Evolutionary conservation across 1,140 invertebrate species (phyloP).

Genomic region (Pararge aegeria): DNA sequence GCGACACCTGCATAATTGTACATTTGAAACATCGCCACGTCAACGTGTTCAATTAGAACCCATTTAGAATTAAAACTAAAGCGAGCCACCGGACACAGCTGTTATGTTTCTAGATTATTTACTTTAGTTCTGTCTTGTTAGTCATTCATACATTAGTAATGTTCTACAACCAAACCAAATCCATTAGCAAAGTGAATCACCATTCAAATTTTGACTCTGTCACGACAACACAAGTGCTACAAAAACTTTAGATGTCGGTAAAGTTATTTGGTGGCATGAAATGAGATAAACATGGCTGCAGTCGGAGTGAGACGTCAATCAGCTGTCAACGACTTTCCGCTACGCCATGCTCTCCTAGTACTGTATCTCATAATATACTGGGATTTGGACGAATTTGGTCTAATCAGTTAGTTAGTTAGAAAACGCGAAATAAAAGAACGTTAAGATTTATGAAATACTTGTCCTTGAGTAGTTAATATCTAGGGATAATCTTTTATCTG

Average conservation of each 20-base stretch:
- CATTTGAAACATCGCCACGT: conserved; percentile 39
- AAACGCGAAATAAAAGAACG: too few species aligned
- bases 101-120: conserved; percentile 67
- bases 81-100: conserved; percentile 73
- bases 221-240: conserved; percentile 20
- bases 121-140: conserved; percentile 74
- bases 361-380: conserved; percentile 54
- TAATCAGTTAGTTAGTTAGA: not conserved
- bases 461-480: too few species aligned
- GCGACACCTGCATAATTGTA: conserved; percentile 42
- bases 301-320: conserved; percentile 76
- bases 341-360: conserved; percentile 68
- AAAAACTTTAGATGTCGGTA: conserved; percentile 2
- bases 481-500: too few species aligned
- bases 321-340: conserved; percentile 72
- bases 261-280: conserved; percentile 47
- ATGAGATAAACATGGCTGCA: conserved; percentile 70
- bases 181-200: not conserved
- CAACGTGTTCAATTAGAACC: conserved; percentile 69
- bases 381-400: conserved; percentile 37
- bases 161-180: conserved; percentile 38
- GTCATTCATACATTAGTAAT: conserved; percentile 74
- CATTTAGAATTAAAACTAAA: conserved; percentile 76
- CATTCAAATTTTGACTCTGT: conserved; percentile 34
- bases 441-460: too few species aligned